These are phyloP conservation scores for Diorhabda carinulata DNA, from an alignment of 1,140 invertebrate genomes.

Conservation along the genomic window DNA sequence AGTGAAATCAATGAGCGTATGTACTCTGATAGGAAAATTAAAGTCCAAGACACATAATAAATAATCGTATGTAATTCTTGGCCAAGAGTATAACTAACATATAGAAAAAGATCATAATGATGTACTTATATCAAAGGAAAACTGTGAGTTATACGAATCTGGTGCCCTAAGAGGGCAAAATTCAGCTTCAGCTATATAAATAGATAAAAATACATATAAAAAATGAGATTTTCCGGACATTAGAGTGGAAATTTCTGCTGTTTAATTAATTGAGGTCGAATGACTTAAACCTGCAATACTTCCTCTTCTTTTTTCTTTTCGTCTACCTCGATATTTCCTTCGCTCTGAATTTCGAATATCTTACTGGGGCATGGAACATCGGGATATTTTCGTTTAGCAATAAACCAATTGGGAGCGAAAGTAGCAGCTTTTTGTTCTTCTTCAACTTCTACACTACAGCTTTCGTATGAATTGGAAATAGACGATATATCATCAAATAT, in stretches of 20 bases:
- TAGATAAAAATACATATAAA: neutral
- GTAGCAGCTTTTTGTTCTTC: neutral
- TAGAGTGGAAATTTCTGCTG: neutral
- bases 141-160: neutral
- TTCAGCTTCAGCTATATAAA: neutral
- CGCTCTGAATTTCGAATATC: neutral
- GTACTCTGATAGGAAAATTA: too few species aligned
- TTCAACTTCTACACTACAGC: neutral
- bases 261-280: neutral
- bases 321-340: neutral
- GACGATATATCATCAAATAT: neutral
- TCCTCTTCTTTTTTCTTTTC: conserved; percentile 12
- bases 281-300: neutral
- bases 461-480: too few species aligned
- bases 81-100: neutral
- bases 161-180: neutral
- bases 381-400: neutral
- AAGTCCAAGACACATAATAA: neutral
- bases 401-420: neutral
- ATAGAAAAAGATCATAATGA: neutral
- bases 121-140: neutral
- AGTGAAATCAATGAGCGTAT: neutral
- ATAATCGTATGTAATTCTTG: neutral
- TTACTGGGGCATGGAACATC: conserved; percentile 6
- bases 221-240: neutral